Conservation (phyloP, 2,113 vertebrate species). For the Amazona vittata region DNA sequence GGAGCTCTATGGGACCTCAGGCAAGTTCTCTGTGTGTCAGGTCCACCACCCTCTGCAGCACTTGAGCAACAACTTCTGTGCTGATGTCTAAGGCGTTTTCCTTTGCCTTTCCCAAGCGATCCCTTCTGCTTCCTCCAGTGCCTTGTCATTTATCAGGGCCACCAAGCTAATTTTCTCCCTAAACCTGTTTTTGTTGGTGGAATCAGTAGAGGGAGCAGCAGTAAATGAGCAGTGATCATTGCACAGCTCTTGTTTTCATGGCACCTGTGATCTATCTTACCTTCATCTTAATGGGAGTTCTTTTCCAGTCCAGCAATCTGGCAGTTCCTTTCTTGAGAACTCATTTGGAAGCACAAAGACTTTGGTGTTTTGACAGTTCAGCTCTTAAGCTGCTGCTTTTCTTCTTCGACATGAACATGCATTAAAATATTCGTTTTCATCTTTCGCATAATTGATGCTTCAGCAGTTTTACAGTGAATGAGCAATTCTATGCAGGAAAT, state of each 20-base stretch:
- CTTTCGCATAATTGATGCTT: background rate
- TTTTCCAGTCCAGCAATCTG: slow-evolving; percentile 12
- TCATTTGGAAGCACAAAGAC: slow-evolving; percentile 10
- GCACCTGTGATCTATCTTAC: background rate
- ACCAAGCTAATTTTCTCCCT: slow-evolving; percentile 2
- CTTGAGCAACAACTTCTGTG: background rate
- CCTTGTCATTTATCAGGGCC: background rate
- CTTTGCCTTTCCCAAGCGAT: background rate
- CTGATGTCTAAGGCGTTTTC: slow-evolving; percentile 20
- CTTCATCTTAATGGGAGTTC: background rate
- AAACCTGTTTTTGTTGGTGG: background rate
- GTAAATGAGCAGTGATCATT: background rate
- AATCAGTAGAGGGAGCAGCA: background rate
- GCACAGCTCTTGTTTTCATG: background rate
- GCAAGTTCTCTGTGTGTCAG: background rate
- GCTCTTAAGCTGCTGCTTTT: background rate
- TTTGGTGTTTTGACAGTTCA: slow-evolving; percentile 16
- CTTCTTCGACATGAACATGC: background rate
- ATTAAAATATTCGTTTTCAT: slow-evolving; percentile 1
- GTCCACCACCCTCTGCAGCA: background rate
- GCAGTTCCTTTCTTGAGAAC: slow-evolving; percentile 2
- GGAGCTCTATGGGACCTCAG: accelerated
- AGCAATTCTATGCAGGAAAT: background rate
- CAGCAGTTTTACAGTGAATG: background rate
- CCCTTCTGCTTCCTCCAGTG: slow-evolving; percentile 2